These are phyloP conservation scores for Tapirus indicus DNA, from an alignment of 2,797 vertebrate species.

Conservation along the genomic window DNA sequence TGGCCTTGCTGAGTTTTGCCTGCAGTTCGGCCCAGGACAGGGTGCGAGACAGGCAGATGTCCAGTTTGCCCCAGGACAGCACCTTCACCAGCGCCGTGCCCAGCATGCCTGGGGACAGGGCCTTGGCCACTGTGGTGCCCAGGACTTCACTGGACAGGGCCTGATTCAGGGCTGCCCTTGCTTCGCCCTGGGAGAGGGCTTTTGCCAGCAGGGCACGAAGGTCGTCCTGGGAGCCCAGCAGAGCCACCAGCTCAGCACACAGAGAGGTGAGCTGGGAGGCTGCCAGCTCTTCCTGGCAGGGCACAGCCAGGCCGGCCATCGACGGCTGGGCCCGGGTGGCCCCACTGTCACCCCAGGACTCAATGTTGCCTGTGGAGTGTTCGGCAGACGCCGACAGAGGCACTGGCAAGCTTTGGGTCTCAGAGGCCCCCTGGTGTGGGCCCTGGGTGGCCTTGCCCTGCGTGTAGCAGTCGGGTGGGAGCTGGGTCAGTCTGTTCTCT, in stretches of 20 bases:
- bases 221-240: conserved; percentile 70
- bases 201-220: conserved; percentile 40
- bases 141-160: conserved; percentile 71
- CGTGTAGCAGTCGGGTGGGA: rapidly evolving
- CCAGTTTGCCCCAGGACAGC: conserved; percentile 56
- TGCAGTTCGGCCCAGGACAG: conserved; percentile 35
- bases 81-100: conserved; percentile 56
- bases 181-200: conserved; percentile 69
- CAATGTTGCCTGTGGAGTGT: background rate
- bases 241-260: background rate
- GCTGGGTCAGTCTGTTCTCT: background rate
- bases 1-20: conserved; percentile 46
- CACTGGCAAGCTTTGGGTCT: background rate
- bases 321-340: background rate
- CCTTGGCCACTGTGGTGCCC: conserved; percentile 13
- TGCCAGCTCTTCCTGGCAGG: conserved; percentile 25
- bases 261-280: conserved; percentile 40
- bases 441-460: background rate
- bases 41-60: background rate
- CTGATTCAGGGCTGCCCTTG: conserved; percentile 47
- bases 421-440: background rate
- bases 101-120: conserved; percentile 69
- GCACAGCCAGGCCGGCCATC: rapidly evolving
- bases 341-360: conserved; percentile 62
- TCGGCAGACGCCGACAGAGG: background rate